phyloP scores from a whole-genome alignment of 2,797 vertebrate genomes.

The Micropoecilia bifurca region DNA sequence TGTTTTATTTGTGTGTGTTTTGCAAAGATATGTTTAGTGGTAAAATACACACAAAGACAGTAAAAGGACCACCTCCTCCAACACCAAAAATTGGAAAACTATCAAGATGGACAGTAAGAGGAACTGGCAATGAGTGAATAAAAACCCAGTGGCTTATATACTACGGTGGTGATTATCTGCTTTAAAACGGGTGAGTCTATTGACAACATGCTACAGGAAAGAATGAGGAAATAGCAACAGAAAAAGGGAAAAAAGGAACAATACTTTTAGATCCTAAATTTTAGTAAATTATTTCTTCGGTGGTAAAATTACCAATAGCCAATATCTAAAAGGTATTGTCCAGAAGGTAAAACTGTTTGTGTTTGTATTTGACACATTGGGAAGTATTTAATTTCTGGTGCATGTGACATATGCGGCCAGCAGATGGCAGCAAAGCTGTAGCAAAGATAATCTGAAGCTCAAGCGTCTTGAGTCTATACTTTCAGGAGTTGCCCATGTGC shows the following conservation, averaged over 20 bases:
- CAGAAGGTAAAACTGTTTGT: background rate
- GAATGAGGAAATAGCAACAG: background rate
- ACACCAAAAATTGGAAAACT: background rate
- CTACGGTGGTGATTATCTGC: background rate
- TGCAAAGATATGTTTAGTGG: background rate
- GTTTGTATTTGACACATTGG: background rate
- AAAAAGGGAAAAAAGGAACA: background rate
- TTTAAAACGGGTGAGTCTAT: background rate
- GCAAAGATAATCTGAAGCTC: background rate
- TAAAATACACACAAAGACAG: background rate
- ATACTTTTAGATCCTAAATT: background rate
- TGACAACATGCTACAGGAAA: background rate
- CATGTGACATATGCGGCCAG: slow-evolving; percentile 65
- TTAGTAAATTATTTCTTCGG: background rate
- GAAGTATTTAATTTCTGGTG: slow-evolving; percentile 13
- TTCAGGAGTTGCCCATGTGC: background rate
- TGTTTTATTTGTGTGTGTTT: background rate
- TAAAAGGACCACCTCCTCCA: background rate
- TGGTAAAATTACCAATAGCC: background rate
- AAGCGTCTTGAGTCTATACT: background rate
- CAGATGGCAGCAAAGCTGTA: slow-evolving; percentile 78
- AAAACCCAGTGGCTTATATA: background rate
- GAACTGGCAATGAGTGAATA: background rate
- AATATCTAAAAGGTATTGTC: background rate
- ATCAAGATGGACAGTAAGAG: background rate